A percentile compares a stretch with the other conserved stretches of the same genome.
Evolutionary conservation across 2,113 vertebrate species (phyloP).

Genomic region (Chaenogobius annularis): DNA sequence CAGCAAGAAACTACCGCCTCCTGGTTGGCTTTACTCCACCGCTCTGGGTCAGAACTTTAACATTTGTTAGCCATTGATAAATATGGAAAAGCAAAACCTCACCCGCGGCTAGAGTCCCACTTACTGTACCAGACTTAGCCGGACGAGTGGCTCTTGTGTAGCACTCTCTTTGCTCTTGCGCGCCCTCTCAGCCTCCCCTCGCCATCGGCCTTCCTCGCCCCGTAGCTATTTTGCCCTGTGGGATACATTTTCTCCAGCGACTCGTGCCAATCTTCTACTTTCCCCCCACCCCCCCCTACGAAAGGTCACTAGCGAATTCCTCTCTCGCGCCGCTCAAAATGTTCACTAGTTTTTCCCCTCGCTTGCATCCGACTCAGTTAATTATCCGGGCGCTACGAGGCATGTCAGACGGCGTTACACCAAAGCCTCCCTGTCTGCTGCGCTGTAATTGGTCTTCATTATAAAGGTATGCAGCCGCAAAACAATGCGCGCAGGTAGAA

Average conservation of each 20-base stretch:
- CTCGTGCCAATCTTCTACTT: conserved; percentile 65
- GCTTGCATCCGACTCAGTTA: conserved; percentile 59
- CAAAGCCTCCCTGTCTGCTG: conserved; percentile 52
- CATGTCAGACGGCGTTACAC: conserved; percentile 66
- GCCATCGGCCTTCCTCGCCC: conserved; percentile 52
- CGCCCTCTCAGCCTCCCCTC: conserved; percentile 42
- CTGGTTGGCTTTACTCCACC: not conserved
- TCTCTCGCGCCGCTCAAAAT: conserved; percentile 32
- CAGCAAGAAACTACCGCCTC: not conserved
- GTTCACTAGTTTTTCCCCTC: conserved; percentile 24
- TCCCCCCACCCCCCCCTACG: conserved; percentile 39
- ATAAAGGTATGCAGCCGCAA: conserved; percentile 46
- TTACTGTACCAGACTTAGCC: conserved; percentile 42
- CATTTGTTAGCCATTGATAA: conserved; percentile 24
- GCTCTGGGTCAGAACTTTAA: not conserved
- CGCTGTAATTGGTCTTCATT: conserved; percentile 78
- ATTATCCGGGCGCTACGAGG: conserved; percentile 74
- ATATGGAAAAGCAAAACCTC: conserved; percentile 30
- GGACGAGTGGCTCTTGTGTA: conserved; percentile 34
- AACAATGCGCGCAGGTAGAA: conserved; percentile 38
- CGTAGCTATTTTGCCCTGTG: conserved; percentile 64
- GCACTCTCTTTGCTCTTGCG: conserved; percentile 44
- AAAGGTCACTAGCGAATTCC: conserved; percentile 64
- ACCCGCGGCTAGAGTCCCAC: conserved; percentile 34
- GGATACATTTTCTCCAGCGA: conserved; percentile 60